Conservation (phyloP, 30 jellyfish, hydroid and myxozoan genomes). For the Catostylus mosaicus region DNA sequence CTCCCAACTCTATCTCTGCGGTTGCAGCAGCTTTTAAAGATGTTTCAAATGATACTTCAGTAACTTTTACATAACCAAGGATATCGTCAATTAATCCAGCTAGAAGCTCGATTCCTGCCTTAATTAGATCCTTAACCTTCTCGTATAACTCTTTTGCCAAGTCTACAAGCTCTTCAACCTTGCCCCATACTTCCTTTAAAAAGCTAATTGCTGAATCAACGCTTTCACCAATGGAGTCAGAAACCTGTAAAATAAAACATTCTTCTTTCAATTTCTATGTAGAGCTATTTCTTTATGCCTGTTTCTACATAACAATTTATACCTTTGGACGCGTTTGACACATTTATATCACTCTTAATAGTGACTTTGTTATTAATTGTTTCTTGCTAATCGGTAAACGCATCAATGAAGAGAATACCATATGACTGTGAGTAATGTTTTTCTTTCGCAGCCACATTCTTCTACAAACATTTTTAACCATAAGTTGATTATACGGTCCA, state of each 20-base stretch:
- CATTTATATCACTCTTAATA: too few relatives aligned
- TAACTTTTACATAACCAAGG: background rate
- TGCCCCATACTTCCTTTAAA: constrained; percentile 35
- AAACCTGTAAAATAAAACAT: background rate
- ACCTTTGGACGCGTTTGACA: too few relatives aligned
- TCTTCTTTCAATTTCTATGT: background rate
- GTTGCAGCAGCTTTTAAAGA: constrained; percentile 32
- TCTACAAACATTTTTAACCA: too few relatives aligned
- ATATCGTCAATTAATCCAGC: constrained; percentile 3
- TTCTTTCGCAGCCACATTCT: too few relatives aligned
- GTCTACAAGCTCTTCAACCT: constrained; percentile 9
- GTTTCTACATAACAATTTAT: too few relatives aligned
- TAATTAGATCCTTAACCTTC: constrained; percentile 7
- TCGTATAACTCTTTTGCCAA: constrained; percentile 14
- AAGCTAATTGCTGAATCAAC: constrained; percentile 25
- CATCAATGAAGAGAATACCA: too few relatives aligned
- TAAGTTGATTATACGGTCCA: too few relatives aligned
- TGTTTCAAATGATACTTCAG: constrained; percentile 27
- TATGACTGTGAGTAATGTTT: too few relatives aligned
- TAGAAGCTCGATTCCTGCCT: constrained; percentile 11
- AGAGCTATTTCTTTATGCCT: too few relatives aligned
- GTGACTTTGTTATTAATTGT: too few relatives aligned
- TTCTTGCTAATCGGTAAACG: too few relatives aligned
- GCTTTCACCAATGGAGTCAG: constrained; percentile 23
- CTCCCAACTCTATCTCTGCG: constrained; percentile 28